Percentiles rank a stretch among this genome's conserved stretches.
Evolutionary conservation across 2,113 vertebrate genomes (phyloP).

Genomic region (Paraplagusia blochii): DNA sequence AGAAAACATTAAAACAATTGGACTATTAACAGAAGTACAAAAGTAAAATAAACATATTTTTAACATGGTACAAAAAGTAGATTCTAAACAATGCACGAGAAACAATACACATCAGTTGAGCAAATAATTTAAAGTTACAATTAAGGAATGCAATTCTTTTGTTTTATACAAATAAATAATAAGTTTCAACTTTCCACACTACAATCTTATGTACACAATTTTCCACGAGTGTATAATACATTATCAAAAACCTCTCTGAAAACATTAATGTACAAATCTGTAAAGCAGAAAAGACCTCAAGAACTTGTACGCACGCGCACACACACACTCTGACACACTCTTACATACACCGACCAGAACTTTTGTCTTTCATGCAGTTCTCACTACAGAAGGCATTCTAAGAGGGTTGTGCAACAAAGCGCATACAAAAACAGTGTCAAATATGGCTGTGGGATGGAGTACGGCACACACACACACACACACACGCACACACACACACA

Average conservation of each 20-base stretch:
- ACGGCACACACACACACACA: conserved; percentile 16
- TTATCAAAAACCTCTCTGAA: conserved; percentile 82
- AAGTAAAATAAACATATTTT: conserved; percentile 21
- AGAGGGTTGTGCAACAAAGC: conserved; percentile 75
- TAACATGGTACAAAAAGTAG: conserved; percentile 11
- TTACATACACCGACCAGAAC: conserved; percentile 14
- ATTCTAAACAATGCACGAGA: conserved; percentile 45
- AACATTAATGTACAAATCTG: conserved; percentile 77
- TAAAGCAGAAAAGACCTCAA: conserved; percentile 69
- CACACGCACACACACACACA: too few species aligned
- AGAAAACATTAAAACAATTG: conserved; percentile 28
- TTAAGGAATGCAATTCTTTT: conserved; percentile 65
- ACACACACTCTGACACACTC: conserved; percentile 20
- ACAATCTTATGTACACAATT: conserved; percentile 81
- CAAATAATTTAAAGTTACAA: conserved; percentile 62
- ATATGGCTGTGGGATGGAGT: conserved; percentile 67
- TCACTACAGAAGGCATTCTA: conserved; percentile 72
- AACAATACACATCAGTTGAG: conserved; percentile 73
- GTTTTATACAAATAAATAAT: conserved; percentile 75
- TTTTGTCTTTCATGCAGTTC: conserved; percentile 52
- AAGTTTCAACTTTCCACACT: conserved; percentile 68
- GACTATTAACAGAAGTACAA: conserved; percentile 9
- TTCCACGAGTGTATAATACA: conserved; percentile 75
- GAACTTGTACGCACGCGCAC: conserved; percentile 34
- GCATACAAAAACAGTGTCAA: conserved; percentile 69